Base-by-base conservation (phyloP, 2,888 invertebrate species). In the Melieria picta region DNA sequence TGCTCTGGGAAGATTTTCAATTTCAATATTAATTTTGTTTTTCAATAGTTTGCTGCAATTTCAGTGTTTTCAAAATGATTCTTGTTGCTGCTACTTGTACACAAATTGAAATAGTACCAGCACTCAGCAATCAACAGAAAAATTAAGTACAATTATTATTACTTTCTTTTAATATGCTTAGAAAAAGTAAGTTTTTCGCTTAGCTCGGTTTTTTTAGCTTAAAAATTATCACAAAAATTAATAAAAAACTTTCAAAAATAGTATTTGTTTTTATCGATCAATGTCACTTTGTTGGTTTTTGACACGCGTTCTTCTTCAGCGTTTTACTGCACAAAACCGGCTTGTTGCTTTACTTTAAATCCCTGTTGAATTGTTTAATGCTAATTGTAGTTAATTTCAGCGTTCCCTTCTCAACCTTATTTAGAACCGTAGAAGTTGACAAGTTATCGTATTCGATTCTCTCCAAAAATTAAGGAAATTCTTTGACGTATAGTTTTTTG, bases 171-270 rank as follows among this genome's bases (percentile, higher is more conserved):
- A 57, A 60, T 57, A 30, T 64, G 9, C 10, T 46, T 52, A 65
- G 70, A 65, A 71, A 72, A 71, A 70, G 48, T 69, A 65, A 70
- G 75, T 75, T 74, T 76, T 69, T 72, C 71, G 56, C 65, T 57
- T 71, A 50, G 46, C 63, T 73, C 56, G 71, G 67, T 52, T 63
- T 74, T 74, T 71, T 63, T 72, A 75, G 68, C 72, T 75, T 75
- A 73, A 74, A 77, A 76, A 77, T 75, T 75, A 76, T 77, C 76
- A 75, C 77, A 75, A 76, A 77, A 74, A 57, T 74, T 61, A 72
- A 72, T 71, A 75, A 76, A 76, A 74, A 67, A 58, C 62, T 75
- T 72, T 77, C 75, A 76, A 77, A 78, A 77, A 76, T 77, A 76
- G 76, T 75, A 64, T 74, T 73, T 71, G 58, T 70, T 64, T 47